phyloP scores from a whole-genome alignment of 2,113 vertebrate genomes.

The Ardeotis arabs region DNA sequence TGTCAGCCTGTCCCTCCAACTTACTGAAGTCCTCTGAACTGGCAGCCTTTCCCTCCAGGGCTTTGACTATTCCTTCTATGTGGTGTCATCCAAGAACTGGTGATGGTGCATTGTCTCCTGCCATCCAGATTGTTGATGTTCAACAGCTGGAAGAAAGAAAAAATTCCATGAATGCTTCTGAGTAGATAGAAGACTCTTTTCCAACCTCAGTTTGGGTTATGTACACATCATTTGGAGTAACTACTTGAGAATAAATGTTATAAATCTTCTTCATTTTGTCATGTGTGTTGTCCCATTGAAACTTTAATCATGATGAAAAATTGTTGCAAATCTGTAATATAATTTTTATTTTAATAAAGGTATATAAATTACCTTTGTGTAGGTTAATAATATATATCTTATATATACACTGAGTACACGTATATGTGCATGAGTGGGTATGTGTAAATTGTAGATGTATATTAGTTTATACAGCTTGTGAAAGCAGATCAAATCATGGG shows the following conservation, averaged over 20 bases:
- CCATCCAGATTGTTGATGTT: neutral
- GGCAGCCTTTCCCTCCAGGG: rapidly evolving
- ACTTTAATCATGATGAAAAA: neutral
- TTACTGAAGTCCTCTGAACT: neutral
- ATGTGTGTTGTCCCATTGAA: neutral
- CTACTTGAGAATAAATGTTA: neutral
- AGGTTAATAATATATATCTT: neutral
- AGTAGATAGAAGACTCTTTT: neutral
- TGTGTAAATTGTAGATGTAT: neutral
- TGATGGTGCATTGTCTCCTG: neutral
- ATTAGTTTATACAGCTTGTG: neutral
- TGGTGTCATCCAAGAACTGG: neutral
- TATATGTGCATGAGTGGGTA: neutral
- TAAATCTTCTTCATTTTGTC: neutral
- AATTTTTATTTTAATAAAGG: neutral
- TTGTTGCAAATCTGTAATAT: neutral
- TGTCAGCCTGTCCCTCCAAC: neutral
- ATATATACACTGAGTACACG: neutral
- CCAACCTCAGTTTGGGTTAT: neutral
- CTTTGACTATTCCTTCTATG: neutral
- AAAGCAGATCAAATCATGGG: neutral
- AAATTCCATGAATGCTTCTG: neutral
- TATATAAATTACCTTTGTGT: neutral
- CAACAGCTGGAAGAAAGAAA: neutral
- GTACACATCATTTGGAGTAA: neutral